Percentiles rank a stretch among this genome's conserved stretches.
Evolutionary conservation across 2,113 vertebrate genomes (phyloP).

Genomic region (Phodopus roborovskii): DNA sequence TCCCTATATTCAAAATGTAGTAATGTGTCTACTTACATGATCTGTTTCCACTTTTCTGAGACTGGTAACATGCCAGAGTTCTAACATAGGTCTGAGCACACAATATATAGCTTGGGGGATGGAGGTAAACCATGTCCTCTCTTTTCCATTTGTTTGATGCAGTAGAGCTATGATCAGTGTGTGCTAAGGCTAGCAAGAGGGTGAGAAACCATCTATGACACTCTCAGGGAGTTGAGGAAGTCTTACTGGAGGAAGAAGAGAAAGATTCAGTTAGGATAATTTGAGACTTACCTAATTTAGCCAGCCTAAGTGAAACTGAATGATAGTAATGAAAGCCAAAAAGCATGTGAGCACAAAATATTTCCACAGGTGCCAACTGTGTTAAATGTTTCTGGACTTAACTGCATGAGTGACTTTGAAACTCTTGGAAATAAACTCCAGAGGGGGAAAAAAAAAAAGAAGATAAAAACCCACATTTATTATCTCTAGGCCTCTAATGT

Average conservation of each 20-base stretch:
- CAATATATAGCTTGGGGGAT: background rate
- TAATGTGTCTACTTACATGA: background rate
- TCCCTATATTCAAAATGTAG: background rate
- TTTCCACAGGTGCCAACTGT: background rate
- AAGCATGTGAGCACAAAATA: background rate
- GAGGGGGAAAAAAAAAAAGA: constrained; percentile 24
- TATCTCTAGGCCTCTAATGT: constrained; percentile 29
- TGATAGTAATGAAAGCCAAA: background rate
- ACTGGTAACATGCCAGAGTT: background rate
- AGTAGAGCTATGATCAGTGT: background rate
- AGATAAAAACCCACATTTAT: background rate
- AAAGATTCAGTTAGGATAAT: background rate
- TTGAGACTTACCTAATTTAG: background rate
- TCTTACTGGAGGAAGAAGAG: background rate
- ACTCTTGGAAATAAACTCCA: background rate
- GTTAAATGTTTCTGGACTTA: background rate
- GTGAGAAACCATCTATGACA: no score
- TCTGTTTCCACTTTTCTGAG: background rate
- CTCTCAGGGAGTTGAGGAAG: background rate
- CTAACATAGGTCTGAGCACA: background rate
- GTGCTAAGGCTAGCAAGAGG: background rate
- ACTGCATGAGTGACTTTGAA: constrained; percentile 11
- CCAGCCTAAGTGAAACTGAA: background rate
- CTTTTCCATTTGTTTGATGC: background rate
- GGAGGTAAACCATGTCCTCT: background rate